A percentile compares a stretch with the other conserved stretches of the same genome.
These are phyloP conservation scores for Spondyliosoma cantharus DNA, from an alignment of 2,797 vertebrate species.

Conservation along the genomic window DNA sequence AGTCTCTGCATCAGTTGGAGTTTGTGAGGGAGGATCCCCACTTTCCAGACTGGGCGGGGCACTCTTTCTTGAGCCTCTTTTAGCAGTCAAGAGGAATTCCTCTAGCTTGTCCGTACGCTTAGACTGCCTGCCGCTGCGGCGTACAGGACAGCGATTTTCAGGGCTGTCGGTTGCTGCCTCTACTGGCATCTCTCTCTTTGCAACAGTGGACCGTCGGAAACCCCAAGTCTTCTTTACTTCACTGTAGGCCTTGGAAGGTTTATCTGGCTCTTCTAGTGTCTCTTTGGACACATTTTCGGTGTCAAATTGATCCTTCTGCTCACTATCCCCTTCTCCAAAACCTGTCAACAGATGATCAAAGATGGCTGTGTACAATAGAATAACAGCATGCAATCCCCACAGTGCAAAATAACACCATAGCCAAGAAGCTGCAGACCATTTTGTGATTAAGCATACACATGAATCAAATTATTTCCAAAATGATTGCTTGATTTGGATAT, in stretches of 20 bases:
- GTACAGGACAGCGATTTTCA: constrained; percentile 87
- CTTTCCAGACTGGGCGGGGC: constrained; percentile 86
- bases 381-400: not conserved
- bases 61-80: constrained; percentile 86
- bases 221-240: constrained; percentile 94
- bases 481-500: not conserved
- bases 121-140: constrained; percentile 94
- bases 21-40: constrained; percentile 90
- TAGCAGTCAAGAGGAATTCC: constrained; percentile 94
- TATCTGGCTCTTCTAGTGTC: constrained; percentile 72
- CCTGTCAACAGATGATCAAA: constrained; percentile 56
- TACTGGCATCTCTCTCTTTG: constrained; percentile 90
- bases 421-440: not conserved
- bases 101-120: constrained; percentile 96
- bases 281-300: constrained; percentile 64
- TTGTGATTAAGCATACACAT: constrained; percentile 4
- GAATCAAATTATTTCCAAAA: not conserved
- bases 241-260: constrained; percentile 83
- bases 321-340: constrained; percentile 35
- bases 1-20: constrained; percentile 92
- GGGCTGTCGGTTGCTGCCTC: constrained; percentile 84
- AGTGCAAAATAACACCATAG: not conserved
- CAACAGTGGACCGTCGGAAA: constrained; percentile 92
- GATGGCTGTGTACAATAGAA: constrained; percentile 24
- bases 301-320: constrained; percentile 40